phyloP scores from a whole-genome alignment of 2,113 vertebrate species.

The Xenus cinereus region DNA sequence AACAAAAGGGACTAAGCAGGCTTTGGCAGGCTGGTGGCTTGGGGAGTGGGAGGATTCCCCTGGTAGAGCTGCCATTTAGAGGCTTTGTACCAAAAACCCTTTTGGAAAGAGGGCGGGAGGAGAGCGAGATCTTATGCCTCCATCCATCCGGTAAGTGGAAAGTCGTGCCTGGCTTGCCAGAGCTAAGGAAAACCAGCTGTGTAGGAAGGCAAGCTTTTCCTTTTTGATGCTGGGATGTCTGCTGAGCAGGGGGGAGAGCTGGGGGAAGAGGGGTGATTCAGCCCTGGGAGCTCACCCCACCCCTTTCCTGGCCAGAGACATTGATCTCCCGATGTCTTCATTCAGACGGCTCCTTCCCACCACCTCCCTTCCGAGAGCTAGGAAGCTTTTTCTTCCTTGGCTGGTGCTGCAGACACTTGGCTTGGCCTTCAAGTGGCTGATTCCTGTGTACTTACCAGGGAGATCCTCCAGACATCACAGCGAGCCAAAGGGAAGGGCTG shows the following conservation, averaged over 20 bases:
- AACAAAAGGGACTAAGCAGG: not conserved
- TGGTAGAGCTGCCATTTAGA: not conserved
- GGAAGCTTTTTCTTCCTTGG: not conserved
- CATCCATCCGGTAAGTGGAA: not conserved
- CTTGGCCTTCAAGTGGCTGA: not conserved
- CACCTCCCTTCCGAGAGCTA: not conserved
- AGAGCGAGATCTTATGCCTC: not conserved
- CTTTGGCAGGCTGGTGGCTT: not conserved
- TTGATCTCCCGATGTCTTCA: not conserved
- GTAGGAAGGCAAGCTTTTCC: not conserved
- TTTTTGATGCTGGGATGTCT: not conserved
- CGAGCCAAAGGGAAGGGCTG: not conserved
- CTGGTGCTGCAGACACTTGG: not conserved
- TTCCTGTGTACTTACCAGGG: not conserved
- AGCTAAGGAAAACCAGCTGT: not conserved
- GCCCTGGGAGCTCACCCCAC: not conserved
- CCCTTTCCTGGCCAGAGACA: not conserved
- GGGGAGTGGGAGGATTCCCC: not conserved
- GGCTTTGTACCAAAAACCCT: not conserved
- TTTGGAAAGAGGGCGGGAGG: not conserved
- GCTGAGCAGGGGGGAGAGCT: not conserved
- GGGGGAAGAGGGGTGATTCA: fast-evolving
- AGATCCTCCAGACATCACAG: not conserved
- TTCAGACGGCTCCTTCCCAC: not conserved
- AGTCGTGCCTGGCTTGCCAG: not conserved